phyloP scores from a whole-genome alignment of 2,797 vertebrate species.

The Urophycis tenuis region DNA sequence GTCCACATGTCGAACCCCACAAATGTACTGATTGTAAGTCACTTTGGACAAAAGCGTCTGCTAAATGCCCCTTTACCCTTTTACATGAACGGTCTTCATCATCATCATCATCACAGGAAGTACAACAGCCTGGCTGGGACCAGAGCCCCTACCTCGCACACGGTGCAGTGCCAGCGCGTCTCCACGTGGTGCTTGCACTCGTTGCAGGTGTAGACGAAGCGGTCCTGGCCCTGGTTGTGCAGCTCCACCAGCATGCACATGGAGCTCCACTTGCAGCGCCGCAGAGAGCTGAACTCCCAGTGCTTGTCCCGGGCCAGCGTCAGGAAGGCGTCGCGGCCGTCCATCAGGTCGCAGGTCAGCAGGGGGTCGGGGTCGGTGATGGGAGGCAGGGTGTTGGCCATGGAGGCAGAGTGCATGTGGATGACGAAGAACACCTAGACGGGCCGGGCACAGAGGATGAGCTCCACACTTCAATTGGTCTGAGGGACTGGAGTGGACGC shows the following conservation, averaged over 20 bases:
- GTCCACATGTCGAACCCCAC: too few relatives aligned
- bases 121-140: not conserved
- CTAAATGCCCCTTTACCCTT: too few relatives aligned
- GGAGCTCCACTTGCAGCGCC: conserved; percentile 95
- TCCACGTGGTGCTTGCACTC: conserved; percentile 99
- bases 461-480: too few relatives aligned
- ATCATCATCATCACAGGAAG: too few relatives aligned
- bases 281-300: conserved; percentile 96
- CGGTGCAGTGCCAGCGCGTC: conserved; percentile 95
- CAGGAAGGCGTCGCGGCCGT: conserved; percentile 93
- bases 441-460: not conserved
- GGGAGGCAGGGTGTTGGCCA: conserved; percentile 88
- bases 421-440: conserved; percentile 96
- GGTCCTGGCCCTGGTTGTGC: conserved; percentile 97
- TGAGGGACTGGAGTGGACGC: too few relatives aligned
- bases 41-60: too few relatives aligned
- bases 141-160: conserved; percentile 82
- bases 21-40: too few relatives aligned
- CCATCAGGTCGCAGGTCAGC: conserved; percentile 96
- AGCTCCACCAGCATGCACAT: conserved; percentile 99
- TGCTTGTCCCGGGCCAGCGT: conserved; percentile 95
- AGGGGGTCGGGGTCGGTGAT: conserved; percentile 89
- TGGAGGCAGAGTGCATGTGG: conserved; percentile 84
- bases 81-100: too few relatives aligned
- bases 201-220: conserved; percentile 98